Evolutionary conservation across 2,113 vertebrate species (phyloP).

Genomic region (Symphodus melops): DNA sequence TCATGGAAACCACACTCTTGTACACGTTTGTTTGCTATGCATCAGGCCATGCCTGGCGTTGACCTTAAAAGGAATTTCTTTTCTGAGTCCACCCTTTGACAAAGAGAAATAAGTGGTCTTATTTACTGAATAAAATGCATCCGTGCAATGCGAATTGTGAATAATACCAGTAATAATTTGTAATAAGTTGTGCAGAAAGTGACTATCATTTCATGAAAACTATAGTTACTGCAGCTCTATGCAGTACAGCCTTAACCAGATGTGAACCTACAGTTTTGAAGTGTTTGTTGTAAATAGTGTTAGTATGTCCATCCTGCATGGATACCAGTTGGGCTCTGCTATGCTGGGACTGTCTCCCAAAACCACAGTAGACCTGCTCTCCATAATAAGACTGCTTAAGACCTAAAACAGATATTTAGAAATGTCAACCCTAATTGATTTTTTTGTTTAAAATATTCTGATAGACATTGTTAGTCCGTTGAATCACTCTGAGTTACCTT

Average conservation of each 20-base stretch:
- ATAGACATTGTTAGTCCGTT: constrained; percentile 12
- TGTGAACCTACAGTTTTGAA: constrained; percentile 79
- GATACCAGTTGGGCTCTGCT: constrained; percentile 88
- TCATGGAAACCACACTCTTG: constrained; percentile 66
- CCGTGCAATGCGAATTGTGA: constrained; percentile 77
- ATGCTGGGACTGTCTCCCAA: constrained; percentile 55
- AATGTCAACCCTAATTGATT: constrained; percentile 3
- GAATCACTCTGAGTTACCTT: constrained; percentile 57
- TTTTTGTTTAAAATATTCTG: constrained; percentile 21
- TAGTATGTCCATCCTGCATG: constrained; percentile 91
- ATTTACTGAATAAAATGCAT: constrained; percentile 77
- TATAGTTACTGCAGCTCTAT: constrained; percentile 79
- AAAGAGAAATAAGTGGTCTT: constrained; percentile 85
- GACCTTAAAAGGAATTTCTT: constrained; percentile 76
- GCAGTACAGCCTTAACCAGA: constrained; percentile 85
- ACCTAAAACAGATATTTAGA: constrained; percentile 18
- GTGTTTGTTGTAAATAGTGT: constrained; percentile 93
- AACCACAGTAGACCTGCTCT: constrained; percentile 73
- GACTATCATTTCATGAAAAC: constrained; percentile 90
- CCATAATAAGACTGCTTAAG: constrained; percentile 55
- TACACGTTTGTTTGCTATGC: constrained; percentile 84
- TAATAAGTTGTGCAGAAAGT: constrained; percentile 85
- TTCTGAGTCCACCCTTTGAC: constrained; percentile 75
- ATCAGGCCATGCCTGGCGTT: constrained; percentile 81
- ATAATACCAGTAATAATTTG: constrained; percentile 79